A percentile compares a stretch with the other conserved stretches of the same genome.
phyloP scores from a whole-genome alignment of 2,888 invertebrate genomes.

The Tetramorium bicarinatum region DNA sequence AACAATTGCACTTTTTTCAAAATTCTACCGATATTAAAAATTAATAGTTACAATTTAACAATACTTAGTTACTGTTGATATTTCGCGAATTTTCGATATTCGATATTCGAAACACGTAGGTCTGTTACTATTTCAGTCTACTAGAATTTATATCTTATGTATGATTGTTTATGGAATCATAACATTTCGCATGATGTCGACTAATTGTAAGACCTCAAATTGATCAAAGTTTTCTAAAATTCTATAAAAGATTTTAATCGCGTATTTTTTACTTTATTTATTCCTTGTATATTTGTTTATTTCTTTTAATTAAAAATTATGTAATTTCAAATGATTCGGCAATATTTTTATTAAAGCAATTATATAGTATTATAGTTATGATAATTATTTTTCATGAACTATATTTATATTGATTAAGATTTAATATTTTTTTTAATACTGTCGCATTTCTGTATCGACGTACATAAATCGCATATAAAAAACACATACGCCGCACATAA shows the following conservation, averaged over 20 bases:
- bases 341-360: slow-evolving; percentile 6
- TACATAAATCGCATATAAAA: background rate
- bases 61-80: background rate
- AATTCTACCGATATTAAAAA: background rate
- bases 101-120: too few relatives aligned
- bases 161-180: background rate
- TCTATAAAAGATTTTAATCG: background rate
- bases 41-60: background rate
- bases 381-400: background rate
- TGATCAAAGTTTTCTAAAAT: background rate
- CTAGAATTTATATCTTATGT: too few relatives aligned
- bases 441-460: background rate
- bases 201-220: background rate
- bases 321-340: background rate
- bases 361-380: background rate
- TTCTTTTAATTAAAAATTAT: background rate
- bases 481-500: background rate
- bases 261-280: background rate
- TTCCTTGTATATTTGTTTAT: background rate
- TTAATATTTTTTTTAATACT: background rate
- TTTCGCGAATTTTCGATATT: slow-evolving; percentile 25
- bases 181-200: background rate
- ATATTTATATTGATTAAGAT: background rate
- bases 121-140: too few relatives aligned
- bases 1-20: background rate